These are phyloP conservation scores for Melanchra persicariae DNA, from an alignment of 2,888 invertebrate genomes.

Conservation along the genomic window DNA sequence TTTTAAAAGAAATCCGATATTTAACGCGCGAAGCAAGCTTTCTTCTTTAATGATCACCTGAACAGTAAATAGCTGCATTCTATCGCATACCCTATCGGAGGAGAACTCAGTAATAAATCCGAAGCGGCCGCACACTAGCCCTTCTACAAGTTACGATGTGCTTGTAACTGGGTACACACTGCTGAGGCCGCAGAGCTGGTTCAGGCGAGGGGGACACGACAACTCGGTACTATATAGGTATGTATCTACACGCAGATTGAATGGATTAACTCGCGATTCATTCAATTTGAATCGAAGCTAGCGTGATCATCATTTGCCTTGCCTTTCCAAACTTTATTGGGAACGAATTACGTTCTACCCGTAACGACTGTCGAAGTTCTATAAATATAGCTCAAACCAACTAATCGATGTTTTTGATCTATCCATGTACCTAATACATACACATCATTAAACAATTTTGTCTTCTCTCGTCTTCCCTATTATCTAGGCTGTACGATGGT, in stretches of 20 bases:
- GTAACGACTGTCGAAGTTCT: no score
- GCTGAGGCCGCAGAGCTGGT: constrained; percentile 17
- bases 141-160: constrained; percentile 40
- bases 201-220: constrained; percentile 18
- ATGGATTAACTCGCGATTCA: not conserved
- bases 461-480: not conserved
- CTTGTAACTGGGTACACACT: constrained; percentile 27
- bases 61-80: constrained; percentile 36
- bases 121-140: constrained; percentile 33
- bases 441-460: no score
- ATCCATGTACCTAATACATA: no score
- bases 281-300: not conserved
- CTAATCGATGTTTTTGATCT: no score
- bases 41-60: constrained; percentile 14
- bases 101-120: constrained; percentile 39
- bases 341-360: no score
- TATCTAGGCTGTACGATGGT: not conserved
- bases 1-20: constrained; percentile 6
- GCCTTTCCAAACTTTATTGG: not conserved
- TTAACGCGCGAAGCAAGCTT: not conserved
- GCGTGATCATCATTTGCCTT: not conserved
- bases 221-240: not conserved
- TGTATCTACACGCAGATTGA: not conserved
- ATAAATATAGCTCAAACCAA: no score
- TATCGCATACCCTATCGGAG: constrained; percentile 22